Evolutionary conservation across 2,888 invertebrate genomes (phyloP), one percentile per base, ranked within the genome.

Genomic region (Oscheius sp.): DNA sequence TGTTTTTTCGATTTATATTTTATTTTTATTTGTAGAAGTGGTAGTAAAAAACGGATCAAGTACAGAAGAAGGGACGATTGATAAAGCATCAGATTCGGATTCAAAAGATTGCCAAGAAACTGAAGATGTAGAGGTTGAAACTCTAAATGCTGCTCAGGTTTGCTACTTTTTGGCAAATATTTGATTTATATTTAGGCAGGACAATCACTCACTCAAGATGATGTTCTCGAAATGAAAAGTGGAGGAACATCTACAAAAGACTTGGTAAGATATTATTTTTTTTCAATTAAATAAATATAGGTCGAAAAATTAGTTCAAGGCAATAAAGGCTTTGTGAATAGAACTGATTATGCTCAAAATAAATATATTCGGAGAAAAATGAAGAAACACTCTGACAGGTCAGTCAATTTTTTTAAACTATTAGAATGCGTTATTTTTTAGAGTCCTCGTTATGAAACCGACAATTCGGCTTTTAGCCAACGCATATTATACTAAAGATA

Each of bases 301-400:
- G 82, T 84, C 6, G 75, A 81, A 0, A 75, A 80, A 61, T 72
- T 84, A 23, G 80, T 84, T 37, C 74, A 80, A 52, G 84, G 84
- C 12, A 82, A 76, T 42, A 73, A 75, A 6, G 68, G 75, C 15
- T 84, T 84, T 68, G 69, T 69, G 25, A 72, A 73, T 3, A 48
- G 84, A 3, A 82, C 84, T 1, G 70, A 73, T 6, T 80, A 70
- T 67, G 76, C 83, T 8, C 79, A 84, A 68, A 76, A 75, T 65
- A 84, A 84, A 50, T 79, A 79, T 50, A 78, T 78, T 46, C 69
- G 69, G 25, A 65, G 96, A 87, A 98, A 98, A 87, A 93, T 93
- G 83, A 92, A 92, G 82, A 96, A 96, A 88, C 96, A 95, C 88
- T 92, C 91, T 86, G 93, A 93, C 84, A 92, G 91, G 76, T 76